These are phyloP conservation scores for Agapostemon virescens DNA, from an alignment of 2,888 invertebrate genomes.

Conservation along the genomic window DNA sequence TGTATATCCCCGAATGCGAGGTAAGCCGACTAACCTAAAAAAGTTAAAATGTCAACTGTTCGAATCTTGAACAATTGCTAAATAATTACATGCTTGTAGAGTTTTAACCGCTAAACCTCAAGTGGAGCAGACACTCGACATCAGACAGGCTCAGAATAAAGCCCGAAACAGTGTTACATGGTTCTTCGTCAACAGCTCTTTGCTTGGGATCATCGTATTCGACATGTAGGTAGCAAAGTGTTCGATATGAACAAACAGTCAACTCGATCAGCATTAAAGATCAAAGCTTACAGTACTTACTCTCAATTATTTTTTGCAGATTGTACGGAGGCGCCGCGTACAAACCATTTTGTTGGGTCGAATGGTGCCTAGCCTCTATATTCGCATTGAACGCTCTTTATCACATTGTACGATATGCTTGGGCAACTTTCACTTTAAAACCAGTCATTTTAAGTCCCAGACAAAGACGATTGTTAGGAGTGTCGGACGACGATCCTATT, in stretches of 20 bases:
- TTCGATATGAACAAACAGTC: neutral
- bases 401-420: conserved; percentile 81
- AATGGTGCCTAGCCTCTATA: conserved; percentile 78
- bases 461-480: conserved; percentile 82
- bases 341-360: conserved; percentile 75
- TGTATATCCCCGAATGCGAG: conserved; percentile 77
- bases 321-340: conserved; percentile 73
- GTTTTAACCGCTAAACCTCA: conserved; percentile 79
- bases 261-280: neutral
- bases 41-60: conserved; percentile 36
- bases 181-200: conserved; percentile 83
- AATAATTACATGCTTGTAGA: conserved; percentile 57
- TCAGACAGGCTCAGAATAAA: conserved; percentile 82
- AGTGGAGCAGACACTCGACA: conserved; percentile 82
- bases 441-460: conserved; percentile 81
- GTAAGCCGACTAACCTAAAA: conserved; percentile 54
- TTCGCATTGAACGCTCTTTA: conserved; percentile 82
- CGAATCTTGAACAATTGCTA: neutral
- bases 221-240: conserved; percentile 82
- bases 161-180: conserved; percentile 83
- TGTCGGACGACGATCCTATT: conserved; percentile 79
- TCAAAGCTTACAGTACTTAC: neutral
- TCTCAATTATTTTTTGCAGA: conserved; percentile 59
- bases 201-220: conserved; percentile 82
- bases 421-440: conserved; percentile 78